Conservation (phyloP, 2,113 vertebrate species). For the Periophthalmodon schlosseri region DNA sequence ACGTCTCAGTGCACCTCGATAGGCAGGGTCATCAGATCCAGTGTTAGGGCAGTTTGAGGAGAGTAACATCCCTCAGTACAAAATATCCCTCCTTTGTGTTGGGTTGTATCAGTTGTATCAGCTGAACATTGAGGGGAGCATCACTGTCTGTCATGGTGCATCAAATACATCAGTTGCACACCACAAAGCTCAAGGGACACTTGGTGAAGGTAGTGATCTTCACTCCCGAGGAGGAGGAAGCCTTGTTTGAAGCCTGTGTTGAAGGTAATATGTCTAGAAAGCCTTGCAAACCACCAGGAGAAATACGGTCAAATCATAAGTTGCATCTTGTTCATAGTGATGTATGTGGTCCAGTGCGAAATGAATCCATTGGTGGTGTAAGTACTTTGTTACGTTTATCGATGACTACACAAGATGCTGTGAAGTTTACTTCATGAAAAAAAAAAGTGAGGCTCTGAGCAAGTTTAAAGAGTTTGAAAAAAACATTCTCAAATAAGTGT, state of each 20-base stretch:
- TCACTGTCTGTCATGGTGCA: conserved; percentile 13
- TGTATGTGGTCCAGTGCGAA: conserved; percentile 20
- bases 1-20: too few relatives aligned
- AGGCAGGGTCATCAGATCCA: too few relatives aligned
- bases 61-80: too few relatives aligned
- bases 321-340: not conserved
- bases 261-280: too few relatives aligned
- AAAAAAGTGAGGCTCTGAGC: conserved; percentile 13
- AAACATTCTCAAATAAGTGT: conserved; percentile 3
- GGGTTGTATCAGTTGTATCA: too few relatives aligned
- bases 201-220: conserved; percentile 11
- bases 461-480: conserved; percentile 20
- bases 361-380: conserved; percentile 22
- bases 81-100: too few relatives aligned
- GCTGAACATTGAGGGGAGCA: conserved; percentile 9
- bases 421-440: conserved; percentile 15
- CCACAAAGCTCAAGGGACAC: conserved; percentile 16
- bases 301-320: not conserved
- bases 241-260: conserved; percentile 19
- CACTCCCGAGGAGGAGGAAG: not conserved
- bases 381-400: conserved; percentile 29
- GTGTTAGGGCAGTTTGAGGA: too few relatives aligned
- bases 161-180: conserved; percentile 32
- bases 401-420: conserved; percentile 17
- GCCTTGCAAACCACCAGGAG: too few relatives aligned